Evolutionary conservation across 2,888 invertebrate species (phyloP).

Genomic region (Branchipolynoe longqiensis): DNA sequence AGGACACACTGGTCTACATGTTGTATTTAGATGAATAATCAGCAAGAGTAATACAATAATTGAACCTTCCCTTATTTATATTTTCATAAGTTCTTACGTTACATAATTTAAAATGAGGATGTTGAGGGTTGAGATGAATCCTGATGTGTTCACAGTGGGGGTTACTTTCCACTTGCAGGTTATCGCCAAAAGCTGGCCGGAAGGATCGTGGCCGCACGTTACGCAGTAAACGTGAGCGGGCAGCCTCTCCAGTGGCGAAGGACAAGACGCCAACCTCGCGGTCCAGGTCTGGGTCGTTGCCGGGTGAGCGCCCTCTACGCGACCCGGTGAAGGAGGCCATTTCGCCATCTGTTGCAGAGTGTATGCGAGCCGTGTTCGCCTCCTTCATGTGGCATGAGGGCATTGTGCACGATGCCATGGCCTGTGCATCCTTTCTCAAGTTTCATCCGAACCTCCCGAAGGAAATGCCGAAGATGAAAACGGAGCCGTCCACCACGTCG

Average conservation of each 20-base stretch:
- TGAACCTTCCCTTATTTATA: no score
- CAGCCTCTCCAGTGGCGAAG: conserved; percentile 80
- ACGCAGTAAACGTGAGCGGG: conserved; percentile 80
- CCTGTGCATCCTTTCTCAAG: conserved; percentile 96
- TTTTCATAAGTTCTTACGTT: no score
- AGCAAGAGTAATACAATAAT: no score
- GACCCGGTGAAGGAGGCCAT: conserved; percentile 89
- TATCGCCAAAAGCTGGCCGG: conserved; percentile 82
- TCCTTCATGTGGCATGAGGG: conserved; percentile 98
- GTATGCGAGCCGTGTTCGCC: conserved; percentile 96
- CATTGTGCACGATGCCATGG: conserved; percentile 98
- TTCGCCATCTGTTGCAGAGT: conserved; percentile 95
- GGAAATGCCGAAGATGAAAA: conserved; percentile 57
- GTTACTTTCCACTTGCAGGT: conserved; percentile 67
- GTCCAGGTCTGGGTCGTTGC: conserved; percentile 73
- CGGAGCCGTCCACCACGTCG: not conserved
- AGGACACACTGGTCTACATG: no score
- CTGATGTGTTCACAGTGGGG: no score
- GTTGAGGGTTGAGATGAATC: no score
- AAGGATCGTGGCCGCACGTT: conserved; percentile 83
- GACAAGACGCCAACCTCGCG: conserved; percentile 71
- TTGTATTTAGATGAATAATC: no score
- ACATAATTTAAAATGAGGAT: no score
- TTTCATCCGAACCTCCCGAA: conserved; percentile 85
- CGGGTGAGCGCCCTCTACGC: conserved; percentile 81